These are phyloP conservation scores for Acrocyrtus sp. DNA, from an alignment of 2,888 invertebrate species.

Conservation along the genomic window DNA sequence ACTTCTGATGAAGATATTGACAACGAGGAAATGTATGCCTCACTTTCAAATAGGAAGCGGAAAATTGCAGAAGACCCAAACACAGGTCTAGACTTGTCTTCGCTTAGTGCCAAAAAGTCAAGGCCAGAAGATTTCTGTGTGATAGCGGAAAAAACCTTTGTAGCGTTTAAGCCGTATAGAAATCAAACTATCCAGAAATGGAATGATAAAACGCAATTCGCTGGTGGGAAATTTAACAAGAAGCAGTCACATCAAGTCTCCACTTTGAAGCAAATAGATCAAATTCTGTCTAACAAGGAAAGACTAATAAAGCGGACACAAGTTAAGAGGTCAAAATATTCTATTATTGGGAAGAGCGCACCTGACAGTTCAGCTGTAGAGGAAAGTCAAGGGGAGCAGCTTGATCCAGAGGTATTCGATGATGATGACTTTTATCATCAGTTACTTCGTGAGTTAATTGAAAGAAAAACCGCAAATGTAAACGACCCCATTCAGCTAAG, in stretches of 20 bases:
- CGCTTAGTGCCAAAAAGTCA: conserved; percentile 62
- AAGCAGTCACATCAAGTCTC: conserved; percentile 69
- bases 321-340: conserved; percentile 79
- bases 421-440: conserved; percentile 98
- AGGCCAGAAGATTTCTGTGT: conserved; percentile 73
- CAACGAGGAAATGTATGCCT: conserved; percentile 7
- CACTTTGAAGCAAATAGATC: conserved; percentile 82
- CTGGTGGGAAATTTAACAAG: conserved; percentile 74
- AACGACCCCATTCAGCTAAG: conserved; percentile 87
- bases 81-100: background rate
- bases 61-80: conserved; percentile 32
- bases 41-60: conserved; percentile 51
- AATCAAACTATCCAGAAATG: conserved; percentile 89
- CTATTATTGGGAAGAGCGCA: conserved; percentile 73
- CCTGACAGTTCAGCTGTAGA: conserved; percentile 45
- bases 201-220: conserved; percentile 90
- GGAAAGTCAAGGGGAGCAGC: conserved; percentile 44
- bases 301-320: conserved; percentile 84
- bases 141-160: conserved; percentile 71
- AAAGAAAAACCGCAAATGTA: conserved; percentile 85
- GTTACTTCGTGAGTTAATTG: conserved; percentile 88
- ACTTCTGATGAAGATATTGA: conserved; percentile 52
- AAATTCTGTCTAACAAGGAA: conserved; percentile 80
- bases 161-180: conserved; percentile 75
- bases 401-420: conserved; percentile 82